Evolutionary conservation across 2,888 invertebrate species (phyloP), one percentile per base, ranked within the genome.

Genomic region (Trachelus tabidus): DNA sequence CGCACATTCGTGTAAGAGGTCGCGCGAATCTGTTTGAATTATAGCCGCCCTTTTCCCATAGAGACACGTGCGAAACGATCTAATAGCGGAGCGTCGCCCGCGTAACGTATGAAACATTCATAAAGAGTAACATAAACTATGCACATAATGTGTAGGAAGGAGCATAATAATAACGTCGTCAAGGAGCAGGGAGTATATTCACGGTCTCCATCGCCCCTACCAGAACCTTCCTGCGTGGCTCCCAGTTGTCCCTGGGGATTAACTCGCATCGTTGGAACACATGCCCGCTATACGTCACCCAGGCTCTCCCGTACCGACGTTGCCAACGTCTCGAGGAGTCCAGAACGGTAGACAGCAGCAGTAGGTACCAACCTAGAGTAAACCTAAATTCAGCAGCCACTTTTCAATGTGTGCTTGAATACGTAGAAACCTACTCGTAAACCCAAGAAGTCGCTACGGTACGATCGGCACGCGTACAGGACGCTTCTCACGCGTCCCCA

Each of bases 151-250:
- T 85, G 86, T 81, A 85, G 81, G 82, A 75, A 71, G 79, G 71
- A 78, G 82, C 83, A 86, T 86, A 86, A 86, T 86, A 86, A 86
- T 87, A 86, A 87, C 86, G 86, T 87, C 85, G 86, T 87, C 85
- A 85, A 84, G 83, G 81, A 82, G 81, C 83, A 81, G 85, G 80
- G 84, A 84, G 84, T 86, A 82, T 84, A 83, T 80, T 80, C 75
- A 77, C 69, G 82, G 81, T 81, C 80, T 84, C 81, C 78, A 81
- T 80, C 68, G 37, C 56, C 56, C 56, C 56, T 23, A 15, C 56
- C 56, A 56, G 56, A 56, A 6, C 73, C 75, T n/a, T 35, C 73
- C 56, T 69, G 69, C 75, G 80, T 82, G 83, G 85, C 86, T 86
- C 83, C 85, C 81, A 80, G 86, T 87, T 86, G 86, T 86, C 86